Percentiles rank a stretch among this genome's conserved stretches.
Conservation (phyloP, 2,113 vertebrate genomes). For the Dolichallabes microphthalmus region DNA sequence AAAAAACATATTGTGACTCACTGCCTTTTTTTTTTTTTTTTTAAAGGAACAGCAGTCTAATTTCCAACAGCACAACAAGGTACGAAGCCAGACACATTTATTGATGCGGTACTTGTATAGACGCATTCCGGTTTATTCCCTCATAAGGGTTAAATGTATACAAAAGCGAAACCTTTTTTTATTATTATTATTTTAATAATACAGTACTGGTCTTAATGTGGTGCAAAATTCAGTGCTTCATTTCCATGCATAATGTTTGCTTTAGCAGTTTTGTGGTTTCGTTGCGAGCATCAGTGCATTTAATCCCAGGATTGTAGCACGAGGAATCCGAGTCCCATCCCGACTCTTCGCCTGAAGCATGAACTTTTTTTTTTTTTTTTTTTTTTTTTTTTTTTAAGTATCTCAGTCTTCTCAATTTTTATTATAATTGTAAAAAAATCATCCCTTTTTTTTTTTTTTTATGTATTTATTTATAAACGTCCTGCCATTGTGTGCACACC, state of each 20-base stretch:
- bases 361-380: neutral
- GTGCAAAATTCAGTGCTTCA: neutral
- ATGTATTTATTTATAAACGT: too few relatives aligned
- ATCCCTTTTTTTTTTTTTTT: neutral
- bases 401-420: neutral
- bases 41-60: constrained; percentile 71
- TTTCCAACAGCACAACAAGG: constrained; percentile 44
- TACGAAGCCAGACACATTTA: constrained; percentile 40
- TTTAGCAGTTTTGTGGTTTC: constrained; percentile 16
- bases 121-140: neutral
- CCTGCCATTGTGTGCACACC: neutral
- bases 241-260: neutral
- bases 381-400: neutral
- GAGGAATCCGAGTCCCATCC: neutral
- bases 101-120: constrained; percentile 6
- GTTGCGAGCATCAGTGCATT: neutral
- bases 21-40: constrained; percentile 63
- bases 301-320: neutral
- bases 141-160: neutral
- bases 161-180: too few relatives aligned
- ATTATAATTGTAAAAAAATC: neutral
- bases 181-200: neutral
- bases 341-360: neutral
- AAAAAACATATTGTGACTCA: constrained; percentile 65
- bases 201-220: neutral